Percentiles rank a stretch among this genome's conserved stretches.
These are phyloP conservation scores for Scortum barcoo DNA, from an alignment of 2,113 vertebrate species.

Conservation along the genomic window DNA sequence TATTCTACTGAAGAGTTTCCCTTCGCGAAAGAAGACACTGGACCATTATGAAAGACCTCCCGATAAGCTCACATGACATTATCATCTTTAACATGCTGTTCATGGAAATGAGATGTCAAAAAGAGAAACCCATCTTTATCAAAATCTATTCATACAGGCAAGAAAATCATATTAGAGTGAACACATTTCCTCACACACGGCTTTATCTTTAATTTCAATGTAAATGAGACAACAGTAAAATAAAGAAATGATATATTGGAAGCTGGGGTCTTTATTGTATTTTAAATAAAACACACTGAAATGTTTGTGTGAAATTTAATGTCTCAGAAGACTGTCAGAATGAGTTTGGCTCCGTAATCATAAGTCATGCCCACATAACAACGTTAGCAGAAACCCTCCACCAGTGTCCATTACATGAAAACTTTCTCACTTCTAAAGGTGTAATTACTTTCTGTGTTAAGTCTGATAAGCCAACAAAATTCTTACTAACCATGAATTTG, in stretches of 20 bases:
- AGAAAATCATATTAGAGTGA: neutral
- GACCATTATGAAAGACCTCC: neutral
- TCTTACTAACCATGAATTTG: neutral
- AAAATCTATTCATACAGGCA: neutral
- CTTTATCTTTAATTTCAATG: slow-evolving; percentile 14
- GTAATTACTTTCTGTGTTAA: neutral
- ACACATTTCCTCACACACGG: slow-evolving; percentile 1
- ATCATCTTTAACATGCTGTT: neutral
- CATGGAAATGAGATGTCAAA: neutral
- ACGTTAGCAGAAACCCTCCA: neutral
- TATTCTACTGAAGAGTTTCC: neutral
- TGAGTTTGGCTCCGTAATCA: neutral
- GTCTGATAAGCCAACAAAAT: neutral
- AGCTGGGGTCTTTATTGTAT: neutral
- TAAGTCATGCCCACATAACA: neutral
- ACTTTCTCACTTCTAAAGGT: neutral
- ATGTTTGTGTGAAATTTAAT: neutral
- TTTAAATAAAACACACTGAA: slow-evolving; percentile 8
- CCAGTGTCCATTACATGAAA: neutral
- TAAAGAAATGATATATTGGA: neutral
- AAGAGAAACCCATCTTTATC: neutral
- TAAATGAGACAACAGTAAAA: slow-evolving; percentile 25
- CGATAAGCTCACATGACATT: neutral
- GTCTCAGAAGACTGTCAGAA: neutral
- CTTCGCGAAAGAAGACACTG: neutral